Evolutionary conservation across 2,113 vertebrate genomes (phyloP).

Genomic region (Puntigrus tetrazona): DNA sequence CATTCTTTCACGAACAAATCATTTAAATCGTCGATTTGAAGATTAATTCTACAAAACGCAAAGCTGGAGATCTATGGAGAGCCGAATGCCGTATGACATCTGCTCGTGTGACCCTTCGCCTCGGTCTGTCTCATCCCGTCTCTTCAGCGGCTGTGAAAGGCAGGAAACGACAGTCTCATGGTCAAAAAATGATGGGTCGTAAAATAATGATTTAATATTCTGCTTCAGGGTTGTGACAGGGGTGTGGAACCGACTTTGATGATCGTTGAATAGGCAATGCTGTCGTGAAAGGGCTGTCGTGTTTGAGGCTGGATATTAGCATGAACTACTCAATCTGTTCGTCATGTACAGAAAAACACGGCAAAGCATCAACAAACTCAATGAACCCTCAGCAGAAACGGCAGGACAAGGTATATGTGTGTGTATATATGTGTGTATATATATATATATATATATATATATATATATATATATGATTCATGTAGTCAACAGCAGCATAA

Average conservation of each 20-base stretch:
- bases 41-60: conserved; percentile 52
- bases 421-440: no score
- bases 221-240: conserved; percentile 41
- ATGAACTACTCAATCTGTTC: conserved; percentile 25
- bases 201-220: conserved; percentile 50
- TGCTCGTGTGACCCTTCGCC: conserved; percentile 43
- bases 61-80: conserved; percentile 14
- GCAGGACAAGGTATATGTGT: background rate
- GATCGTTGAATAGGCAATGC: conserved; percentile 36
- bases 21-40: conserved; percentile 62
- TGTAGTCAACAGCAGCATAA: no score
- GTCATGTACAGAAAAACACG: conserved; percentile 3
- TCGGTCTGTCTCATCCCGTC: background rate
- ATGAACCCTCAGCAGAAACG: background rate
- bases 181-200: conserved; percentile 43
- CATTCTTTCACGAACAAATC: conserved; percentile 61
- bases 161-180: conserved; percentile 41
- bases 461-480: no score
- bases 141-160: conserved; percentile 39
- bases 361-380: background rate
- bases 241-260: conserved; percentile 39
- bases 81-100: conserved; percentile 44
- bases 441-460: no score
- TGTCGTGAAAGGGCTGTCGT: conserved; percentile 30
- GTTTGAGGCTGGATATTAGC: conserved; percentile 39